Evolutionary conservation across 2,888 invertebrate genomes (phyloP), one percentile per base, ranked within the genome.

Genomic region (Pheosia tremula): DNA sequence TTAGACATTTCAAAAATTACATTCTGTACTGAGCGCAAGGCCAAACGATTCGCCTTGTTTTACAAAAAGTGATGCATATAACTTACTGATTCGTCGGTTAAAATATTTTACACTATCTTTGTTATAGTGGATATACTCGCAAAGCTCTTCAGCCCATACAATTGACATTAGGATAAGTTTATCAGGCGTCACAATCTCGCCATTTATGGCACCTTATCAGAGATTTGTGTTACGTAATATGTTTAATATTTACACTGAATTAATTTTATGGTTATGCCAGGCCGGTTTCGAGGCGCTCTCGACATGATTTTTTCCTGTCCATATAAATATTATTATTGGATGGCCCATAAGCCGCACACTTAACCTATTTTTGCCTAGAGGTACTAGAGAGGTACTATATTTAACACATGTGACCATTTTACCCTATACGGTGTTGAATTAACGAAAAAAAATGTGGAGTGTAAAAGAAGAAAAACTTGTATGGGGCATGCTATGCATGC

Each of bases 121-220:
- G 24, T 24, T 0, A 24, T 24, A 39, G 3, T 3, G 5, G 1
- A 11, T 47, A 5, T 9, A 47, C 9, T 47, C 10, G 47, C 47
- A 47, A 47, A 11, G 47, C 7, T 47, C 9, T 49, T 49, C 7
- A 49, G 49, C 49, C n/a, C 49, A 49, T 4, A 49, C 24, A 49
- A 49, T 49, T 49, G 10, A 49, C 6, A 50, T 50, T 50, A 24
- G 24, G 24, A 50, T 50, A 5, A 53, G 5, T 37, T 53, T 53
- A 53, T 53, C 38, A 38, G 53, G 8, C 37, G 41, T 41, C 47
- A 41, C n/a, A 41, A 56, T 8, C 13, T 9, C 9, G 8, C 39
- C 39, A 3, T 5, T 41, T 41, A 56, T 54, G 11, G 56, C n/a
- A 13, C 37, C 56, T 39, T 56, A 56, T 56, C 56, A 39, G 41